A percentile compares a stretch with the other conserved stretches of the same genome.
Conservation (phyloP, 2,888 invertebrate species). For the Conchocele bisecta region DNA sequence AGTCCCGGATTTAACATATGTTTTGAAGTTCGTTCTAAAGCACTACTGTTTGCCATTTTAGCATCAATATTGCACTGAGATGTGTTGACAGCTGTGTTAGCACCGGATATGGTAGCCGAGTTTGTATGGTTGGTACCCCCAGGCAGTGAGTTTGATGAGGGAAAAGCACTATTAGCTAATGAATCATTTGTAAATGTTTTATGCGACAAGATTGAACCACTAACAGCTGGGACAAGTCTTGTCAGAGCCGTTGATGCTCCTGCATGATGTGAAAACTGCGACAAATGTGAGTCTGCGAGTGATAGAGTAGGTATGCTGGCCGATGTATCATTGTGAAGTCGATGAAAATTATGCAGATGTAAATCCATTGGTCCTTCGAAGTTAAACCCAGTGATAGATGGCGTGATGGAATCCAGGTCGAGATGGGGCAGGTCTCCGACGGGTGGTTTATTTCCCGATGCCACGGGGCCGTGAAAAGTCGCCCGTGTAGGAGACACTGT, state of each 20-base stretch:
- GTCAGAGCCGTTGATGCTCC: constrained; percentile 39
- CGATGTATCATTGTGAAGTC: not conserved
- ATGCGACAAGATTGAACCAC: constrained; percentile 53
- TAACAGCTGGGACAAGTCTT: constrained; percentile 50
- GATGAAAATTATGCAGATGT: too few relatives aligned
- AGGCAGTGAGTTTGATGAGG: constrained; percentile 1
- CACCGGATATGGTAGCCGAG: not conserved
- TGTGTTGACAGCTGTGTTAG: not conserved
- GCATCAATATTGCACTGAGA: constrained; percentile 55
- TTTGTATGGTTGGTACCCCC: not conserved
- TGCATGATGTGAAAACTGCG: not conserved
- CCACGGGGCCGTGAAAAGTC: constrained; percentile 21
- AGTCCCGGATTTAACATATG: not conserved
- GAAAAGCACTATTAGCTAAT: constrained; percentile 12
- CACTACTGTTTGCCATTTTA: constrained; percentile 47
- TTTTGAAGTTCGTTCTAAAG: constrained; percentile 8
- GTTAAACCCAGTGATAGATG: constrained; percentile 48
- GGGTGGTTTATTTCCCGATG: constrained; percentile 28
- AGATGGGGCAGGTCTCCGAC: constrained; percentile 19
- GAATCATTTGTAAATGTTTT: constrained; percentile 40
- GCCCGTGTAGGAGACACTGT: constrained; percentile 29
- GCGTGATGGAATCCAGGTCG: constrained; percentile 55
- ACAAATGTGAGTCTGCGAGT: constrained; percentile 17
- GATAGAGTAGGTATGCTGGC: constrained; percentile 13
- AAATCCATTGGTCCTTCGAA: constrained; percentile 39